These are phyloP conservation scores for Mustela erminea DNA, from an alignment of 2,797 vertebrate species.

Conservation along the genomic window DNA sequence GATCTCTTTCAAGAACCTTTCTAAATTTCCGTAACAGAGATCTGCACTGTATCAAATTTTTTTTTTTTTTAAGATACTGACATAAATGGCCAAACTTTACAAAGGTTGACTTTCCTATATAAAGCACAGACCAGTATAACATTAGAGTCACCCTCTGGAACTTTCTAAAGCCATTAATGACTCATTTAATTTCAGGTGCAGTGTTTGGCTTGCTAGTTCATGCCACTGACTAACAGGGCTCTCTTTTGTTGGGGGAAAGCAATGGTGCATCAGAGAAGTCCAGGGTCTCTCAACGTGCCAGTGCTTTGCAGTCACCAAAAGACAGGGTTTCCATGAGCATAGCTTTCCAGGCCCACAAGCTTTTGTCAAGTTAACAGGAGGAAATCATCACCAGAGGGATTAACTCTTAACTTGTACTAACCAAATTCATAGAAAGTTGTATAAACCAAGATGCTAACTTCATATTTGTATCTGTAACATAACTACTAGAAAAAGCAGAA, in stretches of 20 bases:
- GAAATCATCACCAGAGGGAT: too few relatives aligned
- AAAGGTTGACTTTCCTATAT: neutral
- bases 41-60: neutral
- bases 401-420: neutral
- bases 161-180: neutral
- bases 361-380: neutral
- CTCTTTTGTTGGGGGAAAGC: neutral
- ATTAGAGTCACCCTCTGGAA: neutral
- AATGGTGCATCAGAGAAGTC: neutral
- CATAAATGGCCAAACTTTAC: neutral
- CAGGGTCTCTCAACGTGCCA: neutral
- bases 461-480: neutral
- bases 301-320: neutral
- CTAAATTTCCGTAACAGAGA: neutral
- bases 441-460: neutral
- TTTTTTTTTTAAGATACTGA: neutral
- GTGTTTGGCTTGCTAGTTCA: neutral
- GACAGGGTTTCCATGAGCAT: neutral
- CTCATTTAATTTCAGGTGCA: neutral
- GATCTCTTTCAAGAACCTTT: neutral
- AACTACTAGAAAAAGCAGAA: neutral
- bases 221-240: neutral
- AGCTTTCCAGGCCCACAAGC: neutral
- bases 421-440: neutral
- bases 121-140: neutral